A percentile compares a stretch with the other conserved stretches of the same genome.
These are phyloP conservation scores for Diarsia mendica DNA, from an alignment of 2,888 invertebrate genomes.

Conservation along the genomic window DNA sequence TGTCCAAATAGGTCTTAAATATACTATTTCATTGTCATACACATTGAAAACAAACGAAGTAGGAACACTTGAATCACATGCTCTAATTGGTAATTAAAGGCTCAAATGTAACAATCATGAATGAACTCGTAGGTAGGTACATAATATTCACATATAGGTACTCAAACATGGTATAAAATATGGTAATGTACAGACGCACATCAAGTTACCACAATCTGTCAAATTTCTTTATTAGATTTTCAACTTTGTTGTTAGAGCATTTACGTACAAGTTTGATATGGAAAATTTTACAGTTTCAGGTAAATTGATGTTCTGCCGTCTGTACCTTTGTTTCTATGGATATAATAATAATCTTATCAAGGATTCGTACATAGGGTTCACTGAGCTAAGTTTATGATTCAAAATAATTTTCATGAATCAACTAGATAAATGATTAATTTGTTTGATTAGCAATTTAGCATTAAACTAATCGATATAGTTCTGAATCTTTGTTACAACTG, in stretches of 20 bases:
- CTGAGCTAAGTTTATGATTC: not conserved
- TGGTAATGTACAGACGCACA: not conserved
- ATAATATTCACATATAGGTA: not conserved
- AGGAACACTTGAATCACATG: conserved; percentile 18
- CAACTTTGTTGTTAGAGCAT: too few relatives aligned
- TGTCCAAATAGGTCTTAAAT: not conserved
- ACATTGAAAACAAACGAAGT: conserved; percentile 32
- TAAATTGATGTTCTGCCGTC: too few relatives aligned
- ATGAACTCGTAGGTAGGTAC: not conserved
- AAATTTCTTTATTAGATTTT: too few relatives aligned
- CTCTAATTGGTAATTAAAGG: conserved; percentile 49
- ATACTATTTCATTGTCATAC: conserved; percentile 2
- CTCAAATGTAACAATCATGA: conserved; percentile 53
- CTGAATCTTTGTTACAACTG: too few relatives aligned
- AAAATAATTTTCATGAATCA: conserved; percentile 5
- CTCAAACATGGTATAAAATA: not conserved
- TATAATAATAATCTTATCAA: conserved; percentile 20
- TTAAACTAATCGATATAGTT: not conserved
- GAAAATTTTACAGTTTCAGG: too few relatives aligned
- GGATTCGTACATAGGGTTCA: not conserved
- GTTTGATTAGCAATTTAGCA: not conserved
- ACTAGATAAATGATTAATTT: not conserved
- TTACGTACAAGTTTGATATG: too few relatives aligned
- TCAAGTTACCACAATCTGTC: too few relatives aligned
- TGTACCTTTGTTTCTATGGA: not conserved